phyloP scores from a whole-genome alignment of 1,140 invertebrate species.

The Zaprionus africanus region DNA sequence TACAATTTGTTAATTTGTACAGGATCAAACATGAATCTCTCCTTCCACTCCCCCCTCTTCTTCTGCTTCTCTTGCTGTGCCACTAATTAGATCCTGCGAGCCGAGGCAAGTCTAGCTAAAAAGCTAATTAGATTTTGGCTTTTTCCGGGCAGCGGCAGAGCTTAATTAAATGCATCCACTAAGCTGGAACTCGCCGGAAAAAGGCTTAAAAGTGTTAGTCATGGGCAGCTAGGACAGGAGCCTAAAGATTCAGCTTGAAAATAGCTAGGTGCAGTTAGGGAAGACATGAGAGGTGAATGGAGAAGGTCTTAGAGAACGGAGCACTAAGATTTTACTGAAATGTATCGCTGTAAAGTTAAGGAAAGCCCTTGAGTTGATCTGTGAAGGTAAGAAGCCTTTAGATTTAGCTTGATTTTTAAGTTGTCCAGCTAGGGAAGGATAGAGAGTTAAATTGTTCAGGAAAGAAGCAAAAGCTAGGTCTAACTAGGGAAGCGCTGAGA shows the following conservation, averaged over 20 bases:
- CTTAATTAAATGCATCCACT: conserved; percentile 70
- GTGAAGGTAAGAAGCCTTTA: too few species aligned
- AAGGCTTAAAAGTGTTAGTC: conserved; percentile 38
- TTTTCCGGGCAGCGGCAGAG: conserved; percentile 49
- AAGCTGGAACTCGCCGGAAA: conserved; percentile 37
- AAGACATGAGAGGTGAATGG: too few species aligned
- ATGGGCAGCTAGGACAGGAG: background rate
- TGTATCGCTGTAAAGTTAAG: too few species aligned
- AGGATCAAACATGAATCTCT: conserved; percentile 76
- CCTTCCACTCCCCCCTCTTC: conserved; percentile 11
- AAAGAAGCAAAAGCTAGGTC: too few species aligned
- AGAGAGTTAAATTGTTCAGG: background rate
- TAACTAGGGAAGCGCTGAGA: too few species aligned
- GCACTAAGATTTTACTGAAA: too few species aligned
- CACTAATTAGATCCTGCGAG: conserved; percentile 73
- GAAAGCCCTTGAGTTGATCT: too few species aligned
- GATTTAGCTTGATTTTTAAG: too few species aligned
- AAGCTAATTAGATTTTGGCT: conserved; percentile 75
- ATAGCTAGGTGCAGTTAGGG: background rate
- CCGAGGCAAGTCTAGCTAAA: conserved; percentile 26
- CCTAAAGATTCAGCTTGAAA: background rate
- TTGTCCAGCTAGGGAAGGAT: too few species aligned
- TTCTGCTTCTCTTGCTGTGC: background rate
- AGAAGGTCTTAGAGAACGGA: too few species aligned
- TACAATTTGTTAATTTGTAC: conserved; percentile 82